Conservation (phyloP, 2,888 invertebrate genomes). For the Troilus luridus region DNA sequence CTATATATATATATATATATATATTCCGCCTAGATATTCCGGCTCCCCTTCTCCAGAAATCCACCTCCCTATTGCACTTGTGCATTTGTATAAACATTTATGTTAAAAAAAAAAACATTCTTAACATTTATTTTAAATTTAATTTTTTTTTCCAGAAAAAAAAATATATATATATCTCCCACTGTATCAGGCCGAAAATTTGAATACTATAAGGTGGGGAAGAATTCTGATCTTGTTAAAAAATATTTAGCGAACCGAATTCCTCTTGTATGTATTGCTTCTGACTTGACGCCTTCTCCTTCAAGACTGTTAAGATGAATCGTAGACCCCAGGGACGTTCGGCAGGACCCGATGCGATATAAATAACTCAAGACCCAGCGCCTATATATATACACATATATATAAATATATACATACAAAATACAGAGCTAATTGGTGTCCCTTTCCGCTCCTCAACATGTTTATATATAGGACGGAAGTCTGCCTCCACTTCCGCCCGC, state of each 20-base stretch:
- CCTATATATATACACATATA: neutral
- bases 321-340: neutral
- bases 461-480: conserved; percentile 43
- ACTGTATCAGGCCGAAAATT: neutral
- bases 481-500: conserved; percentile 29
- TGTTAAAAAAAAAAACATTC: no score
- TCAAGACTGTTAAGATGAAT: neutral
- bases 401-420: conserved; percentile 13
- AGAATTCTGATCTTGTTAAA: no score
- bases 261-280: neutral
- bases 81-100: no score
- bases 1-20: no score
- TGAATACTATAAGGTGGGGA: no score
- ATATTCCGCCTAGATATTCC: no score
- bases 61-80: no score
- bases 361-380: conserved; percentile 11
- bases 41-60: no score
- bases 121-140: no score
- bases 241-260: neutral
- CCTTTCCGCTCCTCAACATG: conserved; percentile 36
- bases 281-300: neutral
- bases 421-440: conserved; percentile 31
- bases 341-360: conserved; percentile 7
- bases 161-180: neutral
- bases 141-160: no score